Evolutionary conservation across 1,140 invertebrate genomes (phyloP).

Genomic region (Diploscapter pachys): DNA sequence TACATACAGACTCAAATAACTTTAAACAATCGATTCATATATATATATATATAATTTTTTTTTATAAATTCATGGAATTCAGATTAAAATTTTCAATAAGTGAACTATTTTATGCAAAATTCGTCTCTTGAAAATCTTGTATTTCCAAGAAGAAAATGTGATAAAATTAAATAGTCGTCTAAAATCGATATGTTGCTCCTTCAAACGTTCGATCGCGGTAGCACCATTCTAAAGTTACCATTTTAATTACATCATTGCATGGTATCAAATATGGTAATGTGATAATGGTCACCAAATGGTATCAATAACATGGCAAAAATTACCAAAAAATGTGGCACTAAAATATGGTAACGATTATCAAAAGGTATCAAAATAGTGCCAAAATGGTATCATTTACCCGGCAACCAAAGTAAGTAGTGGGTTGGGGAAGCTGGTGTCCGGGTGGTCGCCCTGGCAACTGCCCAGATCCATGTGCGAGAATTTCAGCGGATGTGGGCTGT

Average conservation of each 20-base stretch:
- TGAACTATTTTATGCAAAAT: too few species aligned
- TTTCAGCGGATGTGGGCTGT: slow-evolving; percentile 69
- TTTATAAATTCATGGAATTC: too few species aligned
- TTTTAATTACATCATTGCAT: neutral
- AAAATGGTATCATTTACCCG: slow-evolving; percentile 42
- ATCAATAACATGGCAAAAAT: too few species aligned
- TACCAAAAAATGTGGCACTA: too few species aligned
- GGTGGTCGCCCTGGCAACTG: slow-evolving; percentile 73
- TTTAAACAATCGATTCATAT: too few species aligned
- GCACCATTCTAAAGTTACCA: neutral
- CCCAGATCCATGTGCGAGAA: slow-evolving; percentile 87
- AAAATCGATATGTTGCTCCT: neutral
- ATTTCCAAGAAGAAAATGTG: neutral
- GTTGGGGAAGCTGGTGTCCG: slow-evolving; percentile 73
- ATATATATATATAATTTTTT: too few species aligned
- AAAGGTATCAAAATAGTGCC: too few species aligned
- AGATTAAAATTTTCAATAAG: too few species aligned
- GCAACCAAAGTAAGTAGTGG: slow-evolving; percentile 74
- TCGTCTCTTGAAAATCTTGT: neutral
- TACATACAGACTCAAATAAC: too few species aligned
- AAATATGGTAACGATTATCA: too few species aligned
- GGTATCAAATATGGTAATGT: neutral
- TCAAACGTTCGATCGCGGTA: neutral
- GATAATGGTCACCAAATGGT: neutral
- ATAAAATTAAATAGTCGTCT: neutral